These are phyloP conservation scores for Rhipidura dahli DNA, from an alignment of 2,113 vertebrate species.

Conservation along the genomic window DNA sequence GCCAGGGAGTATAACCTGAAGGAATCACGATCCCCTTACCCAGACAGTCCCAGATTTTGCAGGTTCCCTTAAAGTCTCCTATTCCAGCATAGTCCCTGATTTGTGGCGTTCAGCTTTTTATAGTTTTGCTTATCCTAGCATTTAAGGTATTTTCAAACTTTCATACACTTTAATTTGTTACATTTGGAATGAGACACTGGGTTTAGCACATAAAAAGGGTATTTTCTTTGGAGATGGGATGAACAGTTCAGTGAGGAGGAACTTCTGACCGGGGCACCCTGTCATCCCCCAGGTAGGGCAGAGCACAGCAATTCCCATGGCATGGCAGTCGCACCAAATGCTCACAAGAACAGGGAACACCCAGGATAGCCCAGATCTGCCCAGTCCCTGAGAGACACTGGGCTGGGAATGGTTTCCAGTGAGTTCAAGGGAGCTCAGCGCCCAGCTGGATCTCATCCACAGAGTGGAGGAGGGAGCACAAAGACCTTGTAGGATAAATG, in stretches of 20 bases:
- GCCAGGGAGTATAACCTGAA: background rate
- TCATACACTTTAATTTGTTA: slow-evolving; percentile 62
- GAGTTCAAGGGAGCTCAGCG: background rate
- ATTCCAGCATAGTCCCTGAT: slow-evolving; percentile 1
- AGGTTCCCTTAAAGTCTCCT: background rate
- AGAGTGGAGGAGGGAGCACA: background rate
- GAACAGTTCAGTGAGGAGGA: slow-evolving; percentile 20
- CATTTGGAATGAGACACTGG: slow-evolving; percentile 44
- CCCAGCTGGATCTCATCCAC: background rate
- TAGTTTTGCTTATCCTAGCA: slow-evolving; percentile 62
- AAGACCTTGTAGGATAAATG: background rate
- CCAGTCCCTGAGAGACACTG: accelerated
- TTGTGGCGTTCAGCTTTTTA: slow-evolving; percentile 43
- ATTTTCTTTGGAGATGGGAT: slow-evolving; percentile 59
- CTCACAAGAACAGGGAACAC: accelerated
- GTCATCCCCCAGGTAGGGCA: slow-evolving; percentile 37
- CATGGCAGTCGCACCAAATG: background rate
- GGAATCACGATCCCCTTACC: background rate
- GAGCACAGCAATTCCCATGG: background rate
- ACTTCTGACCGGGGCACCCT: background rate
- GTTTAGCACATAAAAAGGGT: slow-evolving; percentile 42
- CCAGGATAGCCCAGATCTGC: background rate
- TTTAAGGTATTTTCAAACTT: slow-evolving; percentile 62
- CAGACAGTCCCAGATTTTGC: background rate
- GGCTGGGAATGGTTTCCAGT: background rate